Conservation (phyloP, 2,113 vertebrate species). For the Gymnorhina tibicen region DNA sequence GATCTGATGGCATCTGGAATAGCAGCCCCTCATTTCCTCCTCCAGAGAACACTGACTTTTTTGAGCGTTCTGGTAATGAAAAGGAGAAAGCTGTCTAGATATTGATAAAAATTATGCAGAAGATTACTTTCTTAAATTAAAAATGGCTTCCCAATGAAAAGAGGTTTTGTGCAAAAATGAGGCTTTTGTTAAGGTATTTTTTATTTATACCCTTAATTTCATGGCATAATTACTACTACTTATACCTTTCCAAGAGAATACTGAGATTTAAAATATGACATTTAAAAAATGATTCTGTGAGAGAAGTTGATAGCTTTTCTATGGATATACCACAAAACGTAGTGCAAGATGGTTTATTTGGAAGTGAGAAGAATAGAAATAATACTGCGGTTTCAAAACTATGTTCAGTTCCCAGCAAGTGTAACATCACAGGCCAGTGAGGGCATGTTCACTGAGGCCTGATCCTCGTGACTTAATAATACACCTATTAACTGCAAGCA, state of each 20-base stretch:
- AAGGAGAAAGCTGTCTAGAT: not conserved
- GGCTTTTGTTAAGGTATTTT: not conserved
- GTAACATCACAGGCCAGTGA: not conserved
- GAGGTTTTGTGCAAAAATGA: not conserved
- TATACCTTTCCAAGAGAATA: not conserved
- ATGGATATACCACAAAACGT: not conserved
- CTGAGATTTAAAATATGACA: not conserved
- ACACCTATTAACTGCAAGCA: constrained; percentile 11
- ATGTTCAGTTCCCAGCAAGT: not conserved
- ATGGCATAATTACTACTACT: not conserved
- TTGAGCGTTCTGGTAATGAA: not conserved
- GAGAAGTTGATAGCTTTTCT: not conserved
- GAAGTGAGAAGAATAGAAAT: not conserved
- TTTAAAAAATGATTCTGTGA: not conserved
- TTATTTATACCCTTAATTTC: not conserved
- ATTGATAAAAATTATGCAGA: not conserved
- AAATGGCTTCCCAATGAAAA: not conserved
- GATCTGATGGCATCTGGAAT: not conserved
- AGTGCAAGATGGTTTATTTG: not conserved
- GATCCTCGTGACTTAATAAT: not conserved
- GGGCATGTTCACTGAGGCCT: not conserved
- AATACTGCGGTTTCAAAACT: not conserved
- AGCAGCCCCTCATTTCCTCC: not conserved
- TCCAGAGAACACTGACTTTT: not conserved
- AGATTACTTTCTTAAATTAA: not conserved